Percentiles rank a stretch among this genome's conserved stretches.
Evolutionary conservation across 2,113 vertebrate genomes (phyloP).

Genomic region (Tretioscincus oriximinensis): DNA sequence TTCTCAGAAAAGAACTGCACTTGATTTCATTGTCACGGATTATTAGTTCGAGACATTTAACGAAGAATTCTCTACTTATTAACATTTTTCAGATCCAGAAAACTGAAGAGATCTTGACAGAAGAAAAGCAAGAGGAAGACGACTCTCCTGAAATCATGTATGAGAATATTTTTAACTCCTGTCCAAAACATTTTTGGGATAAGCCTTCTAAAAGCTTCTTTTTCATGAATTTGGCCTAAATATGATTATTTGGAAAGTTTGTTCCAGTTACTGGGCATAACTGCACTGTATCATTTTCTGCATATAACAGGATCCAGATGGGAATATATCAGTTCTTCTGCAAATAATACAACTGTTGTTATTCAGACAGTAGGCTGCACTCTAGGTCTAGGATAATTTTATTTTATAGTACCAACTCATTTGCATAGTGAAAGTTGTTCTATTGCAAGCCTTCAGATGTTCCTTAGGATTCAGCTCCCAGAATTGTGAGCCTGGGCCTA

Average conservation of each 20-base stretch:
- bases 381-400: not conserved
- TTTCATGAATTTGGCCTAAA: not conserved
- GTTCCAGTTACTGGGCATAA: not conserved
- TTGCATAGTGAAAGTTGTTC: too few species aligned
- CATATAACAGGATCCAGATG: not conserved
- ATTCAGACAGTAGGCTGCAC: not conserved
- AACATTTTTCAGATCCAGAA: conserved; percentile 12
- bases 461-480: too few species aligned
- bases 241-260: not conserved
- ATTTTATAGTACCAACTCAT: not conserved
- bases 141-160: conserved; percentile 11
- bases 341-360: not conserved
- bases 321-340: not conserved
- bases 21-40: not conserved
- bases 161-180: not conserved
- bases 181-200: not conserved
- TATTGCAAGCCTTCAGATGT: too few species aligned
- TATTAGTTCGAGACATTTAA: conserved; percentile 1
- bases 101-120: conserved; percentile 9
- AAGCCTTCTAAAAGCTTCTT: not conserved
- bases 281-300: not conserved
- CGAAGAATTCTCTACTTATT: conserved; percentile 21
- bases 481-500: too few species aligned
- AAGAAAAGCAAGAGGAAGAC: conserved; percentile 34
- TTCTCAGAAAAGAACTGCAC: conserved; percentile 13